Evolutionary conservation across 2,888 invertebrate species (phyloP).

Genomic region (Meganola albula): DNA sequence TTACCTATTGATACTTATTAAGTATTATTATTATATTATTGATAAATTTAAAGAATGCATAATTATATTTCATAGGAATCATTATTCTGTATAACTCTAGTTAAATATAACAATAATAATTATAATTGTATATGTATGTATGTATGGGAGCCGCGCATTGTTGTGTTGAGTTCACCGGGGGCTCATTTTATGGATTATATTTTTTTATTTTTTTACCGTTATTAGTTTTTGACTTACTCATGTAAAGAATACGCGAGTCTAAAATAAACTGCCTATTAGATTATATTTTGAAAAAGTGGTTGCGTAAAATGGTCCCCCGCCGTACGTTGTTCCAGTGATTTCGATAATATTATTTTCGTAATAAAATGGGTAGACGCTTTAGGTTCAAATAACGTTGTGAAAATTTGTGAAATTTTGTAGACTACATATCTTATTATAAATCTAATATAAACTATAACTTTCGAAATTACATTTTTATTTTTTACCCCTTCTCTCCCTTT

Average conservation of each 20-base stretch:
- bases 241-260: constrained; percentile 66
- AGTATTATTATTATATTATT: constrained; percentile 78
- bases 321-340: constrained; percentile 70
- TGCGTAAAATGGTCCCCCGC: constrained; percentile 69
- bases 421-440: constrained; percentile 79
- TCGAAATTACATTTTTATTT: constrained; percentile 65
- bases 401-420: constrained; percentile 79
- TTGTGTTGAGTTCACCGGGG: constrained; percentile 60
- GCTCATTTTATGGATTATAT: constrained; percentile 73
- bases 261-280: constrained; percentile 75
- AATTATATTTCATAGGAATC: constrained; percentile 79
- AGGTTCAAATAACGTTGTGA: constrained; percentile 78
- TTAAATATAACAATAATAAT: constrained; percentile 75
- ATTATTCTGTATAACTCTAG: constrained; percentile 79
- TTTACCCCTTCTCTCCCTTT: constrained; percentile 15
- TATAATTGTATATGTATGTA: constrained; percentile 58
- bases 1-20: constrained; percentile 77
- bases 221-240: constrained; percentile 74
- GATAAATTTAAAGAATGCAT: constrained; percentile 78
- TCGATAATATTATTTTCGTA: constrained; percentile 77
- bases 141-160: constrained; percentile 34
- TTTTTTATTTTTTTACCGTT: constrained; percentile 78
- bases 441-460: constrained; percentile 79
- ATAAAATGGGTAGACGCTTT: constrained; percentile 78
- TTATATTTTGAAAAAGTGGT: constrained; percentile 76